phyloP scores from a whole-genome alignment of 1,140 invertebrate genomes.

The Conus ventricosus region DNA sequence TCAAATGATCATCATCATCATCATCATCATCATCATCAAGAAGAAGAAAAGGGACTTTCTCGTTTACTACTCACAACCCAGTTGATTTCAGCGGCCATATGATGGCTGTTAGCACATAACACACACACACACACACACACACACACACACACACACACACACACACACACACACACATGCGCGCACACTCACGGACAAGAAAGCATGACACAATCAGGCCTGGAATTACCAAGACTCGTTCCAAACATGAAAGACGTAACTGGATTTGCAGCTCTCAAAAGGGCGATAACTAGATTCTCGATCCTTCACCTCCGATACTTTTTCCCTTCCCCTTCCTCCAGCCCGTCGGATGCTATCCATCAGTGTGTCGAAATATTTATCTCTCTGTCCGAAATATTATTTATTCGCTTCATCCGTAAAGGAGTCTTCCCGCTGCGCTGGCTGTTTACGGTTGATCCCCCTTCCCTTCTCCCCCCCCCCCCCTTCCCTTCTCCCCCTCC shows the following conservation, averaged over 20 bases:
- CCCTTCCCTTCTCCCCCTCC: not conserved
- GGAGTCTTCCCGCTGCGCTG: not conserved
- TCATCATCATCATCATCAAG: too few species aligned
- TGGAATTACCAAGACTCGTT: too few species aligned
- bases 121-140: not conserved
- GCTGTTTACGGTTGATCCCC: slow-evolving; percentile 20
- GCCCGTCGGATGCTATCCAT: slow-evolving; percentile 13
- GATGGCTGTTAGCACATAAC: too few species aligned
- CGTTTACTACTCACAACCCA: too few species aligned
- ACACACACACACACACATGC: not conserved
- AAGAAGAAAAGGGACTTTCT: too few species aligned
- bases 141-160: slow-evolving; percentile 17
- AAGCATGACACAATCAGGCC: too few species aligned
- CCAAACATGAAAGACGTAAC: too few species aligned
- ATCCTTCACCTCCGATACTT: not conserved
- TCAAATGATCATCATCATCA: too few species aligned
- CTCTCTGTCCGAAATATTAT: slow-evolving; percentile 38
- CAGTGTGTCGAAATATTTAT: slow-evolving; percentile 39
- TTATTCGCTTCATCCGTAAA: slow-evolving; percentile 28
- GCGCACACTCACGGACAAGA: not conserved
- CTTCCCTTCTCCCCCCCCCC: not conserved
- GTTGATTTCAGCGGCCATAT: too few species aligned
- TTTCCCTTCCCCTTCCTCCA: not conserved
- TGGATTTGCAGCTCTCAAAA: too few species aligned
- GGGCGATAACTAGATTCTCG: too few species aligned